Evolutionary conservation across 92 coral and sea anemone genomes (phyloP).

Genomic region (Porites divaricata): DNA sequence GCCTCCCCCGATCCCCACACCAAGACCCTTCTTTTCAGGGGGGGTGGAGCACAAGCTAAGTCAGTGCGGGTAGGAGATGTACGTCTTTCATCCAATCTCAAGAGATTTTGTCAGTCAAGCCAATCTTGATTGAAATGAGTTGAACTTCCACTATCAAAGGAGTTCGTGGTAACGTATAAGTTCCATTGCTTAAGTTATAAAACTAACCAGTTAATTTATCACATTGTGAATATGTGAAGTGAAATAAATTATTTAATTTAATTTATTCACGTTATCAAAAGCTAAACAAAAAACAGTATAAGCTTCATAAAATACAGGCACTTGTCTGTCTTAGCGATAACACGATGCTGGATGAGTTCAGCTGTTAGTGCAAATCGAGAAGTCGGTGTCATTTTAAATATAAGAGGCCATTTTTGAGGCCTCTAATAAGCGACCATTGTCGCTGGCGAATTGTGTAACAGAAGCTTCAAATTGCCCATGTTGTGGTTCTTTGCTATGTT

Average conservation of each 20-base stretch:
- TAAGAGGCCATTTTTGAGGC: no score
- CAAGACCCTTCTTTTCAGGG: background rate
- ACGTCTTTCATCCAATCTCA: no score
- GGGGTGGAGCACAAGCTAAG: background rate
- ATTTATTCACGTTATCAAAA: conserved; percentile 15
- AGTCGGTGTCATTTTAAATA: background rate
- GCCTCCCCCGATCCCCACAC: conserved; percentile 1
- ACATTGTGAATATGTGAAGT: background rate
- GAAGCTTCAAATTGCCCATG: no score
- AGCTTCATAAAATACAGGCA: background rate
- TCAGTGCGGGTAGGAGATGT: no score
- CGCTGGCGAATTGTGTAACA: no score
- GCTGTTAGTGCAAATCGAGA: background rate
- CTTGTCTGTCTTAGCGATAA: background rate
- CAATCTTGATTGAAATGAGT: background rate
- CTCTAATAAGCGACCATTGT: no score
- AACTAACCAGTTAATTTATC: background rate
- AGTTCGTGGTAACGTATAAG: background rate
- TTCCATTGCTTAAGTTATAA: no score
- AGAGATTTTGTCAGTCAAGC: no score
- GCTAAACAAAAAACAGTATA: background rate
- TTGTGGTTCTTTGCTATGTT: no score
- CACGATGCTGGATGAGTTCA: background rate
- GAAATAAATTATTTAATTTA: conserved; percentile 5
- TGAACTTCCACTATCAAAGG: no score